Evolutionary conservation across 2,113 vertebrate genomes (phyloP).

Genomic region (Neolamprologus hecqui): DNA sequence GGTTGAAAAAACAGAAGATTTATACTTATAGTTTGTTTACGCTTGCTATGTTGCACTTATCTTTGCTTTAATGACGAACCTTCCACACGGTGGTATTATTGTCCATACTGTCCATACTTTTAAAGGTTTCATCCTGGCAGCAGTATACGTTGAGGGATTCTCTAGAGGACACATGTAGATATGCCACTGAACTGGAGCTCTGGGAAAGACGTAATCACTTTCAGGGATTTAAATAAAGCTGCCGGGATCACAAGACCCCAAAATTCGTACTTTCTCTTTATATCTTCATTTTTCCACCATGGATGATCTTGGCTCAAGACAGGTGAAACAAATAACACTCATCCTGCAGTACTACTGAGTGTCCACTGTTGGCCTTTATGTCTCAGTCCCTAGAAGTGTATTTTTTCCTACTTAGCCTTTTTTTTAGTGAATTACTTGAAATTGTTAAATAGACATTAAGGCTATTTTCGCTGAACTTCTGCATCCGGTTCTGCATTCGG

Average conservation of each 20-base stretch:
- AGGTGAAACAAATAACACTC: neutral
- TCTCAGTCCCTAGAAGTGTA: neutral
- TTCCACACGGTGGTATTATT: neutral
- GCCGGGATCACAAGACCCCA: neutral
- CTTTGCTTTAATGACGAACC: neutral
- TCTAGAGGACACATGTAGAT: neutral
- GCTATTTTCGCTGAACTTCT: neutral
- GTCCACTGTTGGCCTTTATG: neutral
- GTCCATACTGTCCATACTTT: neutral
- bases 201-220: neutral
- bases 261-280: neutral
- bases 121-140: neutral
- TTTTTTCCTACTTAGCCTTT: neutral
- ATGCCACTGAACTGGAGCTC: neutral
- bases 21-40: neutral
- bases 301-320: neutral
- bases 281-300: neutral
- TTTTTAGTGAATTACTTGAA: neutral
- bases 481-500: neutral
- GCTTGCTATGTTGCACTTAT: neutral
- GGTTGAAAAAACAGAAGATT: neutral
- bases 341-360: neutral
- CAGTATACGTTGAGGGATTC: neutral
- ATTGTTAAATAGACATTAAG: neutral
- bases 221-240: neutral